These are phyloP conservation scores for Harpalus rubripes DNA, from an alignment of 2,888 invertebrate species.

Conservation along the genomic window DNA sequence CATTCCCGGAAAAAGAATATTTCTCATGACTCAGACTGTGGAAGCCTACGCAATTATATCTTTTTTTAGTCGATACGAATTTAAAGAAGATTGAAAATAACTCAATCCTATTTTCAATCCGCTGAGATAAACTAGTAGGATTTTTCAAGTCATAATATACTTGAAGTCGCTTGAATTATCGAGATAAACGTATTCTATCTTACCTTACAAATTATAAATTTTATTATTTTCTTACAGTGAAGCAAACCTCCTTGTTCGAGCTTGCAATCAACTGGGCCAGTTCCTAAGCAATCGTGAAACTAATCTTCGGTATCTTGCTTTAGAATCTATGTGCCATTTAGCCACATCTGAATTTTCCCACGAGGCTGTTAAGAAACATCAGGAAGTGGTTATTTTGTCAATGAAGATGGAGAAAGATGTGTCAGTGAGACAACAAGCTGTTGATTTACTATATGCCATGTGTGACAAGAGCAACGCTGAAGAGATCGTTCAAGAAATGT, in stretches of 20 bases:
- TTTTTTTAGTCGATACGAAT: too few species aligned
- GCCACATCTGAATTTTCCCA: constrained; percentile 99
- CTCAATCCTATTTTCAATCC: too few species aligned
- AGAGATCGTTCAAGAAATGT: constrained; percentile 99
- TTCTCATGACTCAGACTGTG: too few species aligned
- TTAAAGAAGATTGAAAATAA: too few species aligned
- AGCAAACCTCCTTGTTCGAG: constrained; percentile 96
- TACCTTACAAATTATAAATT: not conserved
- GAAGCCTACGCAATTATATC: too few species aligned
- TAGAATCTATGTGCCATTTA: constrained; percentile 99
- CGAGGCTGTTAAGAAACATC: constrained; percentile 99
- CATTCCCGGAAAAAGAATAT: too few species aligned
- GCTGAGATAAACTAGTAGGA: too few species aligned
- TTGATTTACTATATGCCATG: constrained; percentile 99
- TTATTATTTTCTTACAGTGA: constrained; percentile 81
- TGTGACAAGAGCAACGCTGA: constrained; percentile 99
- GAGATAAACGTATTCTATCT: too few species aligned
- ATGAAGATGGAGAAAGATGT: constrained; percentile 99
- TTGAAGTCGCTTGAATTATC: too few species aligned
- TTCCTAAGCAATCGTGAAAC: constrained; percentile 98
- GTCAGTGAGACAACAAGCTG: constrained; percentile 97
- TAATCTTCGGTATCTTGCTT: constrained; percentile 96
- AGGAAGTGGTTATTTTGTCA: constrained; percentile 98
- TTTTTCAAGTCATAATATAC: too few species aligned
- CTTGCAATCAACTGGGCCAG: constrained; percentile 99